Evolutionary conservation across 2,797 vertebrate species (phyloP).

Genomic region (Astyanax mexicanus): DNA sequence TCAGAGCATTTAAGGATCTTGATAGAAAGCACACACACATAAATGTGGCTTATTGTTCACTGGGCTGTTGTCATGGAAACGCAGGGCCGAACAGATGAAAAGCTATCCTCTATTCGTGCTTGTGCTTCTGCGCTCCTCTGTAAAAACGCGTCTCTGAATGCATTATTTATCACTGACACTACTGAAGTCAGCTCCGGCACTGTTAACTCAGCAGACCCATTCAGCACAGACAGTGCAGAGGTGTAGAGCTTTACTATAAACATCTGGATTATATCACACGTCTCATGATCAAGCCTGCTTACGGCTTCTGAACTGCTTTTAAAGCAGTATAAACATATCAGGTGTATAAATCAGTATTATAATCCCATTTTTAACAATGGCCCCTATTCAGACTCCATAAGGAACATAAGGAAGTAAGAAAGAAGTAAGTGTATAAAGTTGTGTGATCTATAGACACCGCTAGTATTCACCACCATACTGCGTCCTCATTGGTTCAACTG

Average conservation of each 20-base stretch:
- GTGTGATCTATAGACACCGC: too few relatives aligned
- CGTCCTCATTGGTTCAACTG: too few relatives aligned
- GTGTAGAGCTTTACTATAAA: background rate
- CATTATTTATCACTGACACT: slow-evolving; percentile 32
- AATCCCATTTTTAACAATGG: too few relatives aligned
- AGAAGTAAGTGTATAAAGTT: too few relatives aligned
- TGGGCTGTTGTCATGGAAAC: slow-evolving; percentile 62
- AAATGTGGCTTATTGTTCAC: slow-evolving; percentile 50
- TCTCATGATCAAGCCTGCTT: background rate
- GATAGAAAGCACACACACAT: slow-evolving; percentile 14
- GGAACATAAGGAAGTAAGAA: too few relatives aligned
- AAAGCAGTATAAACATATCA: too few relatives aligned
- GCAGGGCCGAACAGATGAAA: slow-evolving; percentile 44
- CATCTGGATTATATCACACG: background rate
- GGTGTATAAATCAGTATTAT: too few relatives aligned
- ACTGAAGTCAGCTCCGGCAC: background rate
- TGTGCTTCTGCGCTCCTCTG: slow-evolving; percentile 23
- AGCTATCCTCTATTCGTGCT: slow-evolving; percentile 31
- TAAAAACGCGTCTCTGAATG: slow-evolving; percentile 36
- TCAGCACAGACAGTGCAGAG: background rate
- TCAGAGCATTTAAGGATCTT: slow-evolving; percentile 20
- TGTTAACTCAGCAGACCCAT: background rate
- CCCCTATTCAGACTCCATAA: too few relatives aligned
- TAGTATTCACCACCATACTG: too few relatives aligned
- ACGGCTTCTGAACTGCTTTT: background rate